A percentile compares a stretch with the other conserved stretches of the same genome.
Evolutionary conservation across 2,113 vertebrate genomes (phyloP).

Genomic region (Dromaius novaehollandiae): DNA sequence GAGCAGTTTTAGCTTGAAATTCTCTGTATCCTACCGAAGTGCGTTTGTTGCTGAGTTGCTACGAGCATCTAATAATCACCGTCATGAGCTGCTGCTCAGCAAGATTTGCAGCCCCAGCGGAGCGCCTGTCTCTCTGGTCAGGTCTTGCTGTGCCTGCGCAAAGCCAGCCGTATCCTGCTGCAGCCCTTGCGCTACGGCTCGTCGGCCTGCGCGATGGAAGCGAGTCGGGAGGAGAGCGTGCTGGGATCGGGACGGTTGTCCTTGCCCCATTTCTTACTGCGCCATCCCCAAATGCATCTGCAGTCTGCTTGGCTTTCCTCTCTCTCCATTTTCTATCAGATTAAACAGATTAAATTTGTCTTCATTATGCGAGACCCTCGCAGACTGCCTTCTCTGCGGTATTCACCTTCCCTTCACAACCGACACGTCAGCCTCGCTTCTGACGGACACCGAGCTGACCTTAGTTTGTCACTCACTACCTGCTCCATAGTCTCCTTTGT

Average conservation of each 20-base stretch:
- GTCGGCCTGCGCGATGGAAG: no score
- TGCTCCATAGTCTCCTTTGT: background rate
- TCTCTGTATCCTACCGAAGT: background rate
- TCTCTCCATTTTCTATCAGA: background rate
- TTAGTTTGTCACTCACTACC: background rate
- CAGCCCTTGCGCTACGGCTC: background rate
- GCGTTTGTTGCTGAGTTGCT: background rate
- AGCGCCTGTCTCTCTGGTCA: background rate
- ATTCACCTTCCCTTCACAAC: fast-evolving
- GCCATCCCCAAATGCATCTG: fast-evolving
- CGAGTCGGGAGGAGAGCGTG: fast-evolving
- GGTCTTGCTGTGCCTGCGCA: no score
- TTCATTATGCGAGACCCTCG: background rate
- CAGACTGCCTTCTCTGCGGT: background rate
- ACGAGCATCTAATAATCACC: background rate
- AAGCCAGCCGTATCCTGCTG: no score
- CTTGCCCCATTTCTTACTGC: background rate
- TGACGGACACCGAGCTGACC: background rate
- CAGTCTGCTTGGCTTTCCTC: fast-evolving
- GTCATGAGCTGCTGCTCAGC: background rate
- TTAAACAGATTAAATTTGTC: fast-evolving
- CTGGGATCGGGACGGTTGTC: fast-evolving
- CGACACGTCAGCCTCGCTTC: background rate
- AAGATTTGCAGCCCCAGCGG: background rate
- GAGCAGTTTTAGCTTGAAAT: background rate